Evolutionary conservation across 2,888 invertebrate genomes (phyloP).

Genomic region (Ectropis crepuscularia): DNA sequence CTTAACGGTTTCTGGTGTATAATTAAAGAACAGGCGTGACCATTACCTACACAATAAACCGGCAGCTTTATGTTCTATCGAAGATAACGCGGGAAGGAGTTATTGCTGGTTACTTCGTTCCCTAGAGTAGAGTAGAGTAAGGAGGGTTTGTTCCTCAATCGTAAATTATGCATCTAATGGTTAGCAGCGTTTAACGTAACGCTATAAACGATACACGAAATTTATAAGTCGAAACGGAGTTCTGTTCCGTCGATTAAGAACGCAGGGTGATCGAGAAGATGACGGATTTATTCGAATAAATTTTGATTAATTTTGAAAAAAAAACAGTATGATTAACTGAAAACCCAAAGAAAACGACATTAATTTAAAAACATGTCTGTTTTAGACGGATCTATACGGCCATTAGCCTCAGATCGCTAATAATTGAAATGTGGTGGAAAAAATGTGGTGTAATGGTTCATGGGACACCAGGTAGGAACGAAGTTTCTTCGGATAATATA

Average conservation of each 20-base stretch:
- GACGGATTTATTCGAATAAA: too few species aligned
- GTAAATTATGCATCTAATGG: slow-evolving; percentile 32
- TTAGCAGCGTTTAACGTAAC: slow-evolving; percentile 24
- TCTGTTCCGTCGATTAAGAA: slow-evolving; percentile 4
- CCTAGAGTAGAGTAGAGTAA: slow-evolving; percentile 56
- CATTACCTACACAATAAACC: slow-evolving; percentile 63
- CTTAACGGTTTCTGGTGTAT: slow-evolving; percentile 60
- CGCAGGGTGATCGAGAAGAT: too few species aligned
- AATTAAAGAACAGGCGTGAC: slow-evolving; percentile 67
- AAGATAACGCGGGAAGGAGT: slow-evolving; percentile 57
- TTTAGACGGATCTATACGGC: too few species aligned
- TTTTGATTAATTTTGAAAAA: too few species aligned
- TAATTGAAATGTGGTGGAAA: too few species aligned
- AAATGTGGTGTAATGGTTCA: too few species aligned
- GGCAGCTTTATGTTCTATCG: slow-evolving; percentile 59
- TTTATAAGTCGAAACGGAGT: slow-evolving; percentile 15
- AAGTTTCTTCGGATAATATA: too few species aligned
- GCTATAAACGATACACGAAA: slow-evolving; percentile 15
- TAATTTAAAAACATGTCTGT: too few species aligned
- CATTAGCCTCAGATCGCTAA: too few species aligned
- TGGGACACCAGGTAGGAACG: too few species aligned
- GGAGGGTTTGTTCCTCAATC: slow-evolving; percentile 52
- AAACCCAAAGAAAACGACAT: too few species aligned
- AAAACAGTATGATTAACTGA: too few species aligned
- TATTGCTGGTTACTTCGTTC: slow-evolving; percentile 61